Evolutionary conservation across 2,888 invertebrate genomes (phyloP).

Genomic region (Minunthozetes semirufus): DNA sequence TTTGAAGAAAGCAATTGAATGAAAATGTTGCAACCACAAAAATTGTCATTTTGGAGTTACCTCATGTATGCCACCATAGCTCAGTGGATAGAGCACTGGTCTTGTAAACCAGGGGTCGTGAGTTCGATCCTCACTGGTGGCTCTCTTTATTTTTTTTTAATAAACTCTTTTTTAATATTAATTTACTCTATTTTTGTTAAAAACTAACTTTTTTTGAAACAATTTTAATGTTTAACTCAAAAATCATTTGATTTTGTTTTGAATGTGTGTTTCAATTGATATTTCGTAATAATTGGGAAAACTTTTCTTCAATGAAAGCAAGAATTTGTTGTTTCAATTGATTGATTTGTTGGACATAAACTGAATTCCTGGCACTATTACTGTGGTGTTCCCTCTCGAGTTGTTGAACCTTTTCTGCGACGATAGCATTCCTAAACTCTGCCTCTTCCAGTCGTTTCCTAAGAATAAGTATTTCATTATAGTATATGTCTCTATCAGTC

Average conservation of each 20-base stretch:
- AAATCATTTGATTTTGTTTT: too few relatives aligned
- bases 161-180: too few relatives aligned
- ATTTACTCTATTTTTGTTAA: too few relatives aligned
- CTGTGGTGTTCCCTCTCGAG: not conserved
- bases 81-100: slow-evolving; percentile 37
- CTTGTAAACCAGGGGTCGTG: slow-evolving; percentile 38
- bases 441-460: slow-evolving; percentile 15
- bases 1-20: not conserved
- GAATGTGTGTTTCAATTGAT: not conserved
- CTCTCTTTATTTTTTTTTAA: not conserved
- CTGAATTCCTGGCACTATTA: too few relatives aligned
- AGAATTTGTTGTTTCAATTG: slow-evolving; percentile 25
- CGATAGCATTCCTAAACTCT: slow-evolving; percentile 13
- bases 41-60: not conserved
- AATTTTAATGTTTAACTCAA: too few relatives aligned
- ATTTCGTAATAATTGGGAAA: not conserved
- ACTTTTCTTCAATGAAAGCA: slow-evolving; percentile 2
- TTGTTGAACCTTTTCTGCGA: slow-evolving; percentile 7
- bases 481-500: not conserved
- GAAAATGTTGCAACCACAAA: not conserved
- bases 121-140: slow-evolving; percentile 37
- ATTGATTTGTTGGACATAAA: not conserved
- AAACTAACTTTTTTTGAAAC: too few relatives aligned
- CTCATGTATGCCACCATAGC: slow-evolving; percentile 26
- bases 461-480: slow-evolving; percentile 2